Conservation (phyloP, 2,888 invertebrate genomes). For the Drosophila formosana region DNA sequence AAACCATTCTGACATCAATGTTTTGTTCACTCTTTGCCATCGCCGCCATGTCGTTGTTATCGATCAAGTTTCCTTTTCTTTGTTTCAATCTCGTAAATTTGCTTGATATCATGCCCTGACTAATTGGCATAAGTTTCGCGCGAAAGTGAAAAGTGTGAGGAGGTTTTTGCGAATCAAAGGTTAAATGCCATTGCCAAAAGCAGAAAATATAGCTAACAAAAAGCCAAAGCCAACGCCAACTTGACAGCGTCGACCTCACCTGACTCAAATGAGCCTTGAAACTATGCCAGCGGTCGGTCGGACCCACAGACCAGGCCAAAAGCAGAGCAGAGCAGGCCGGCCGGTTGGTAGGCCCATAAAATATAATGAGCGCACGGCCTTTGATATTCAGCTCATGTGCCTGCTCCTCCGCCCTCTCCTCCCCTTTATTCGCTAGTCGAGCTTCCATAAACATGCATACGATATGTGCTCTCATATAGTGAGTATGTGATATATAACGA, state of each 20-base stretch:
- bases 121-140: slow-evolving; percentile 44
- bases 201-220: neutral
- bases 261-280: slow-evolving; percentile 69
- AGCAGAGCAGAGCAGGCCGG: slow-evolving; percentile 23
- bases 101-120: slow-evolving; percentile 33
- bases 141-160: slow-evolving; percentile 38
- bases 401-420: slow-evolving; percentile 1
- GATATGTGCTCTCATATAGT: slow-evolving; percentile 3
- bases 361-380: slow-evolving; percentile 74
- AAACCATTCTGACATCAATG: neutral
- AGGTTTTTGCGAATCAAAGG: slow-evolving; percentile 46
- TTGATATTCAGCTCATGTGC: slow-evolving; percentile 69
- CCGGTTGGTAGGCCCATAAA: slow-evolving; percentile 67
- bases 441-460: neutral
- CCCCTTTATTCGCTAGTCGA: neutral
- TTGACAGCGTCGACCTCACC: slow-evolving; percentile 61
- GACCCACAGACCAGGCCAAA: slow-evolving; percentile 1
- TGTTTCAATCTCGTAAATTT: neutral
- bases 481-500: slow-evolving; percentile 15
- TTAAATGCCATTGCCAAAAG: slow-evolving; percentile 45
- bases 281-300: slow-evolving; percentile 37
- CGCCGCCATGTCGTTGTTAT: neutral
- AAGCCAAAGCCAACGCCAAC: slow-evolving; percentile 9
- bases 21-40: too few species aligned
- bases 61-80: neutral